These are phyloP conservation scores for Dichetophora obliterata DNA, from an alignment of 2,888 invertebrate species.

Conservation along the genomic window DNA sequence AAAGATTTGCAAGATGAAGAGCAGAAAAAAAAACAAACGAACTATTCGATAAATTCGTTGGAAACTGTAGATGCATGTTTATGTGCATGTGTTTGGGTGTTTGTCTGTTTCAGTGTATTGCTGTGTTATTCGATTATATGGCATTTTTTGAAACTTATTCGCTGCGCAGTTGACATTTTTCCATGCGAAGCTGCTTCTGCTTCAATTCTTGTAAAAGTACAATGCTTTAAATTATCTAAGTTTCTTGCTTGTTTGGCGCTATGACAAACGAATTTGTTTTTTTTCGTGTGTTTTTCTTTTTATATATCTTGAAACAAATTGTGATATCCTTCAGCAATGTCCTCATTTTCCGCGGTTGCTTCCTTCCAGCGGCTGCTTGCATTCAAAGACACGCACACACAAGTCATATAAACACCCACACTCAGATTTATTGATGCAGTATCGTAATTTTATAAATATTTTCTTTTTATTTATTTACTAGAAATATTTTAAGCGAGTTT, in stretches of 20 bases:
- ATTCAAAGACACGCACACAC: background rate
- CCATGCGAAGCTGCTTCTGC: background rate
- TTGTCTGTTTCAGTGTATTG: background rate
- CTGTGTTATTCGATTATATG: slow-evolving; percentile 3
- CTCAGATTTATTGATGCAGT: background rate
- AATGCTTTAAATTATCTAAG: background rate
- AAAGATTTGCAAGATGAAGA: no score
- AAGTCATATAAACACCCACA: background rate
- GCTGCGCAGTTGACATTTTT: background rate
- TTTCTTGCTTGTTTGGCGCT: no score
- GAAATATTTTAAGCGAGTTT: background rate
- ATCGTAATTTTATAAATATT: background rate
- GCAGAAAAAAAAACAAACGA: background rate
- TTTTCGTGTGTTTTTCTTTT: no score
- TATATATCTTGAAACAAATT: no score
- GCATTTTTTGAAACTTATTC: background rate
- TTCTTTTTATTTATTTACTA: background rate
- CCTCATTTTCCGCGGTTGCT: no score
- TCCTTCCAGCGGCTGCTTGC: background rate
- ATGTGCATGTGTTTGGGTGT: background rate
- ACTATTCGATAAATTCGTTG: background rate
- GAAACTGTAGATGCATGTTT: background rate
- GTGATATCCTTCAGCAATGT: no score
- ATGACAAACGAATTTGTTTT: no score
- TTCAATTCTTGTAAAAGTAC: background rate